phyloP scores from a whole-genome alignment of 2,888 invertebrate species.

The Xylota sylvarum region DNA sequence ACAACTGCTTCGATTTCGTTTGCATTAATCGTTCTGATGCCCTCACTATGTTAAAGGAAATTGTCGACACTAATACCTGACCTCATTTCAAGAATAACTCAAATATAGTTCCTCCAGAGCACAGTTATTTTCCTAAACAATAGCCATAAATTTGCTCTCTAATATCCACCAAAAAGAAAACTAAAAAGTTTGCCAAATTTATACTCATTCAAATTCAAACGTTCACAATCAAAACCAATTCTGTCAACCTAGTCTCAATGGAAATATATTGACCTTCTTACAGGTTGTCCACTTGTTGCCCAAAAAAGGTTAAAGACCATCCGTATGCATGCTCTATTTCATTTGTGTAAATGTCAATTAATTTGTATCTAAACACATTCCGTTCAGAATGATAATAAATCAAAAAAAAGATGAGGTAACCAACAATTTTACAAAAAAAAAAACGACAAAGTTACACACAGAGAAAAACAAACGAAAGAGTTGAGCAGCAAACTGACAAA shows the following conservation, averaged over 20 bases:
- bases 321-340: constrained; percentile 3
- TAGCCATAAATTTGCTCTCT: background rate
- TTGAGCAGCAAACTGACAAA: constrained; percentile 5
- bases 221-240: constrained; percentile 4
- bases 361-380: background rate
- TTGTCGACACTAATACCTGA: background rate
- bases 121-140: constrained; percentile 3
- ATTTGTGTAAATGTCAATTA: constrained; percentile 1
- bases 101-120: background rate
- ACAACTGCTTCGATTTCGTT: background rate
- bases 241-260: constrained; percentile 3
- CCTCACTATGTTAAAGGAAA: background rate
- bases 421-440: background rate
- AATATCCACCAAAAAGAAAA: background rate
- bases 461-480: background rate
- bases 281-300: background rate
- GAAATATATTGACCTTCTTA: constrained; percentile 11
- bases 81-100: background rate
- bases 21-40: background rate
- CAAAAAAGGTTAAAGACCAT: constrained; percentile 6
- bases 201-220: constrained; percentile 3
- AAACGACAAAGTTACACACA: background rate
- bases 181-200: background rate
- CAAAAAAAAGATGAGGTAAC: background rate
- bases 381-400: background rate